Conservation (phyloP, 2,797 vertebrate genomes). For the Chlorospingus flavigularis region DNA sequence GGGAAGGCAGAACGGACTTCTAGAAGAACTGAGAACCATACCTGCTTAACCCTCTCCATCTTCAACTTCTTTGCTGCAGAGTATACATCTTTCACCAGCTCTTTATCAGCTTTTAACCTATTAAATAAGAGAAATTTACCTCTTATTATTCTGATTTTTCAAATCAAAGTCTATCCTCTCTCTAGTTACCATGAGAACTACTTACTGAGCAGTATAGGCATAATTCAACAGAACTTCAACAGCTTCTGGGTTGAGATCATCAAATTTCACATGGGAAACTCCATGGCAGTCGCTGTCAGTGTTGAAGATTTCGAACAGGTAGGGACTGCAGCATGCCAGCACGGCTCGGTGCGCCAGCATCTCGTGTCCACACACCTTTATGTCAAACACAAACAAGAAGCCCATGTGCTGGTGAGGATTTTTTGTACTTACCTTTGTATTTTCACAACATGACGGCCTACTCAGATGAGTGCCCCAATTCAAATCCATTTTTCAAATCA, state of each 20-base stretch:
- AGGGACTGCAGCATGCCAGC: conserved; percentile 97
- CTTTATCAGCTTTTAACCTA: conserved; percentile 96
- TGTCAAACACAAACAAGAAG: neutral
- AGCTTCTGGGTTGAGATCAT: conserved; percentile 95
- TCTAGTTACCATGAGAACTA: neutral
- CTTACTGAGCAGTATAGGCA: conserved; percentile 98
- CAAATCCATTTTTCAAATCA: neutral
- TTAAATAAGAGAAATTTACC: neutral
- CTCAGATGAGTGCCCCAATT: neutral
- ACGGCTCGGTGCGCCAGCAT: conserved; percentile 96
- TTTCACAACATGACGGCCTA: neutral
- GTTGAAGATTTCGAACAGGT: conserved; percentile 98
- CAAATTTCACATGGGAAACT: conserved; percentile 94
- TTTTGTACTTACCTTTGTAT: neutral
- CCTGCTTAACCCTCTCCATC: conserved; percentile 98
- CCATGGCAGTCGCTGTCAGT: conserved; percentile 91
- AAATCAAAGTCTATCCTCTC: neutral
- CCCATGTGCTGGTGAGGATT: neutral
- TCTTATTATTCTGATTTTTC: neutral
- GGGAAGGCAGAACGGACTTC: neutral
- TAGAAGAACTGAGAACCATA: conserved; percentile 31
- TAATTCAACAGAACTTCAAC: conserved; percentile 97
- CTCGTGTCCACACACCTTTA: conserved; percentile 95
- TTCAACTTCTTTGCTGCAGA: conserved; percentile 96
- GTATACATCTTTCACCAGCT: conserved; percentile 96